Evolutionary conservation across 2,888 invertebrate genomes (phyloP).

Genomic region (Drosophila neoperkinsi): DNA sequence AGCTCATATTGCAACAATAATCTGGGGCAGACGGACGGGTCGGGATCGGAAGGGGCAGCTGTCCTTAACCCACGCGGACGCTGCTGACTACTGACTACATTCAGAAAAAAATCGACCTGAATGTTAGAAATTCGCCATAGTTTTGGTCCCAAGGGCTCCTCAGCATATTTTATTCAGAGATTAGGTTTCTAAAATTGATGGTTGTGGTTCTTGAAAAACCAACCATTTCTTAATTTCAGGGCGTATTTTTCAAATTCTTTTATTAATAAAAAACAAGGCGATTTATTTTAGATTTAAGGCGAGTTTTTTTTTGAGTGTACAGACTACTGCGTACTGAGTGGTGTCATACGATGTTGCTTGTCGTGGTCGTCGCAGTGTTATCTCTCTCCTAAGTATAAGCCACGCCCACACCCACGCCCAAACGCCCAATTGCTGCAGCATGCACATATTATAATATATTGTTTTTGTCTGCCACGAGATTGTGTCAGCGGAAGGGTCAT

Average conservation of each 20-base stretch:
- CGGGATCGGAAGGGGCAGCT: background rate
- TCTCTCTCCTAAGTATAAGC: constrained; percentile 27
- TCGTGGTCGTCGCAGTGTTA: constrained; percentile 32
- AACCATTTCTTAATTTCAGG: background rate
- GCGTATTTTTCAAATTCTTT: background rate
- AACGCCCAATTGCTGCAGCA: constrained; percentile 10
- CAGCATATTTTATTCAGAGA: background rate
- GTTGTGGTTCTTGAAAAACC: background rate
- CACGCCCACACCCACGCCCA: constrained; percentile 24
- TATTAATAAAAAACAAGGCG: background rate
- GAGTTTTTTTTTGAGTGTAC: background rate
- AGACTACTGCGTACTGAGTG: no score
- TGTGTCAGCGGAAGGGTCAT: background rate
- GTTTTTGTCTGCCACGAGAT: constrained; percentile 9
- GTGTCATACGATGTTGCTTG: background rate
- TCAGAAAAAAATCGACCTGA: background rate
- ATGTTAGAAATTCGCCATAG: background rate
- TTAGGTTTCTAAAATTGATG: no score
- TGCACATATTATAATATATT: constrained; percentile 31
- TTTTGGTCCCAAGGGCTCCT: background rate
- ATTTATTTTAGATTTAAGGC: background rate
- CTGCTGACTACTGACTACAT: background rate
- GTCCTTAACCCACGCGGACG: background rate
- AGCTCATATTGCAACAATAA: constrained; percentile 18
- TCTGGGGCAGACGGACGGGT: background rate